phyloP scores from a whole-genome alignment of 1,140 invertebrate genomes.

The Drosophila subobscura region DNA sequence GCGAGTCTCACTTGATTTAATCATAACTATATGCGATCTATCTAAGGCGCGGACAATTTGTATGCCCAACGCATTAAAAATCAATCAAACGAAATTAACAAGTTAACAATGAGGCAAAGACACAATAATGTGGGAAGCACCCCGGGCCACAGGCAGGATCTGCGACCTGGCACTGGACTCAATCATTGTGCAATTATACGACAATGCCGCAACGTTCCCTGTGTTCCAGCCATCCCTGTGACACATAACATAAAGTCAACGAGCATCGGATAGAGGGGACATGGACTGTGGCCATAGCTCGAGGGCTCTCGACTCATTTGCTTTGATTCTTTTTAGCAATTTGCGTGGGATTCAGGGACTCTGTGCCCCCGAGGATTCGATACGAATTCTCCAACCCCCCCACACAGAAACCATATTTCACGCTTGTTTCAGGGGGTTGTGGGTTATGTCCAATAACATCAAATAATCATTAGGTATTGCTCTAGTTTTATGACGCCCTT shows the following conservation, averaged over 20 bases:
- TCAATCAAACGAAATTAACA: constrained; percentile 81
- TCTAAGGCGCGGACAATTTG: constrained; percentile 43
- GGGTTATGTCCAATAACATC: background rate
- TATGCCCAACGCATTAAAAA: constrained; percentile 65
- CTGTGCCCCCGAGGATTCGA: constrained; percentile 3
- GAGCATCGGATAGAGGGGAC: constrained; percentile 20
- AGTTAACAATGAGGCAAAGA: constrained; percentile 68
- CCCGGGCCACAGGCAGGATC: constrained; percentile 41
- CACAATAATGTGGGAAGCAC: constrained; percentile 64
- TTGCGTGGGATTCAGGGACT: constrained; percentile 29
- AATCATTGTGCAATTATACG: constrained; percentile 73
- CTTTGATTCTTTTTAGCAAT: constrained; percentile 32
- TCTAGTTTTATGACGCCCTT: constrained; percentile 47
- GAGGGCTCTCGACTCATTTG: constrained; percentile 54
- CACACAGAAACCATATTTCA: constrained; percentile 53
- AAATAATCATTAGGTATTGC: constrained; percentile 37
- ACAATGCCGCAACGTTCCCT: constrained; percentile 28
- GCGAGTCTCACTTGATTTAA: constrained; percentile 72
- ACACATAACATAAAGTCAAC: constrained; percentile 62
- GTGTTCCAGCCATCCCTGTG: constrained; percentile 12
- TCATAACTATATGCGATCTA: constrained; percentile 69
- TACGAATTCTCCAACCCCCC: constrained; percentile 11
- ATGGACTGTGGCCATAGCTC: constrained; percentile 31
- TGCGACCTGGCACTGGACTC: constrained; percentile 23
- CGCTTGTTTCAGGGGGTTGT: constrained; percentile 9